These are phyloP conservation scores for Chaetodon auriga DNA, from an alignment of 2,113 vertebrate genomes.

Conservation along the genomic window DNA sequence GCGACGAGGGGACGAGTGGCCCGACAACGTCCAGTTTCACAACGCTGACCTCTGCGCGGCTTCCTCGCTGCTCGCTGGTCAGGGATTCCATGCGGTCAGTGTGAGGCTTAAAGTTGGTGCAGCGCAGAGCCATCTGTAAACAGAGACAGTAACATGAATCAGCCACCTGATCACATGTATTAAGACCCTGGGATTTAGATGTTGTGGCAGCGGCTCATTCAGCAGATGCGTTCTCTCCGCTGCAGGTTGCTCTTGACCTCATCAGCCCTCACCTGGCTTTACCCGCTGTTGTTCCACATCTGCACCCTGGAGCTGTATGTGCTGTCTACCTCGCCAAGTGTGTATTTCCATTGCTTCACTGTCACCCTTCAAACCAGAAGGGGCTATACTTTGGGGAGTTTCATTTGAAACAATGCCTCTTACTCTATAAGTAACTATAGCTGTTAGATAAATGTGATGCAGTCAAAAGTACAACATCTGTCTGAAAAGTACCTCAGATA, in stretches of 20 bases:
- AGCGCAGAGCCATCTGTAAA: not conserved
- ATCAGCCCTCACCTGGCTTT: constrained; percentile 88
- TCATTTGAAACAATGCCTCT: too few species aligned
- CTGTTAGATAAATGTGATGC: too few species aligned
- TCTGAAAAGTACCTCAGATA: too few species aligned
- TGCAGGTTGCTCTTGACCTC: constrained; percentile 91
- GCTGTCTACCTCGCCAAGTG: constrained; percentile 93
- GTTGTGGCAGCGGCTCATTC: not conserved
- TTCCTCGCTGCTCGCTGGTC: constrained; percentile 81
- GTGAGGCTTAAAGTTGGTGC: not conserved
- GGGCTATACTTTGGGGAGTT: too few species aligned
- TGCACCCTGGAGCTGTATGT: constrained; percentile 90
- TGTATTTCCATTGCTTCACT: constrained; percentile 59
- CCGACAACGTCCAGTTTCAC: constrained; percentile 90
- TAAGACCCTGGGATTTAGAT: not conserved
- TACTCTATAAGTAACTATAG: too few species aligned
- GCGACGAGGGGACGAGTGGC: constrained; percentile 87
- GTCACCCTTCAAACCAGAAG: not conserved
- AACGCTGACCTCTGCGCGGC: constrained; percentile 85
- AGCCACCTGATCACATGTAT: not conserved
- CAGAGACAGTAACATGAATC: not conserved
- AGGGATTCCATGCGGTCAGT: constrained; percentile 87
- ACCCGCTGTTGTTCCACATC: constrained; percentile 81
- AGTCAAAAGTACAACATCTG: too few species aligned
- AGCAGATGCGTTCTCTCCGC: constrained; percentile 22